Percentiles rank a stretch among this genome's conserved stretches.
Conservation (phyloP, 2,888 invertebrate genomes). For the Allygus modestus region DNA sequence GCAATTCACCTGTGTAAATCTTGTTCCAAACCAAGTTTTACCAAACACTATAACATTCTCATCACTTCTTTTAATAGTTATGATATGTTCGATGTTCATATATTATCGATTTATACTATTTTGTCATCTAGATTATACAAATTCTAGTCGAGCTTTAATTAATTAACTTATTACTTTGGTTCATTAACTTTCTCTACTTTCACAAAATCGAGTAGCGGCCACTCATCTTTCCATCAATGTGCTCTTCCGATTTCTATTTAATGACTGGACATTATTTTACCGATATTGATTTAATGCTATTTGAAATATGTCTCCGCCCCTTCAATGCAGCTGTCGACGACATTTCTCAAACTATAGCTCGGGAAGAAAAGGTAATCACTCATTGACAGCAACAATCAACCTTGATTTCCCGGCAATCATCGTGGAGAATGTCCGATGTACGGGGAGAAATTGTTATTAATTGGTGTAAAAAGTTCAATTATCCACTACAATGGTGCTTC, state of each 20-base stretch:
- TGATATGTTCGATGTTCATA: too few relatives aligned
- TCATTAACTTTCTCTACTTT: background rate
- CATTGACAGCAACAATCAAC: constrained; percentile 39
- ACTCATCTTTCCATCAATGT: background rate
- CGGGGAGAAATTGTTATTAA: constrained; percentile 44
- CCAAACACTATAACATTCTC: too few relatives aligned
- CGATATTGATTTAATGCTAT: background rate
- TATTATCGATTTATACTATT: too few relatives aligned
- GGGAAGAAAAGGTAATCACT: background rate
- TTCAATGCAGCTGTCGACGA: background rate
- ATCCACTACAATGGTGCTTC: constrained; percentile 37
- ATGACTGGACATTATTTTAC: background rate
- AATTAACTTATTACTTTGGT: background rate
- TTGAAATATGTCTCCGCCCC: background rate
- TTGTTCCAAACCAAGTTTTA: too few relatives aligned
- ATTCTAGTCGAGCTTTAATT: too few relatives aligned
- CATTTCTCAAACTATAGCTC: constrained; percentile 6
- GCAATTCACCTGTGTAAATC: too few relatives aligned
- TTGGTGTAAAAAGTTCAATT: constrained; percentile 45
- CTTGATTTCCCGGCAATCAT: constrained; percentile 17
- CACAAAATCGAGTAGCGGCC: background rate
- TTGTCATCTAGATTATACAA: too few relatives aligned
- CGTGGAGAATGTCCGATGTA: background rate
- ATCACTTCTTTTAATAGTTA: too few relatives aligned
- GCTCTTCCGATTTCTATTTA: constrained; percentile 19